A percentile compares a stretch with the other conserved stretches of the same genome.
These are phyloP conservation scores for Musca vetustissima DNA, from an alignment of 1,140 invertebrate species.

Conservation along the genomic window DNA sequence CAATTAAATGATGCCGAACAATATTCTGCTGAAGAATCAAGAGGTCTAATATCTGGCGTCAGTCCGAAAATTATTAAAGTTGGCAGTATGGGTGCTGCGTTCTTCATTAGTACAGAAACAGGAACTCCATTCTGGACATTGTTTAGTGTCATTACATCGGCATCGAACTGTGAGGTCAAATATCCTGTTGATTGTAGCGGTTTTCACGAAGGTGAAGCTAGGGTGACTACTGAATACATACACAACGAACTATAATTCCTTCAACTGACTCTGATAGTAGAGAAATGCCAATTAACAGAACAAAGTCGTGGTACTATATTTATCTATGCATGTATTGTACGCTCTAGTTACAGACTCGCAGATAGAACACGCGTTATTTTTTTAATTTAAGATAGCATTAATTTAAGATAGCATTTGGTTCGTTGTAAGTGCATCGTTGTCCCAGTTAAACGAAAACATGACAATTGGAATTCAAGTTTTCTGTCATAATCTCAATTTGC, in stretches of 20 bases:
- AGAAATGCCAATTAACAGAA: too few relatives aligned
- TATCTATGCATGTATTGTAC: too few relatives aligned
- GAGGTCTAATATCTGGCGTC: conserved; percentile 58
- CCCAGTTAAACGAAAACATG: too few relatives aligned
- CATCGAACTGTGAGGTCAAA: conserved; percentile 61
- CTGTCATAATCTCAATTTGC: too few relatives aligned
- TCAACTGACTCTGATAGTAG: too few relatives aligned
- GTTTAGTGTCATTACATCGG: conserved; percentile 59
- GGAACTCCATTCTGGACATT: conserved; percentile 62
- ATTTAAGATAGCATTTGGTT: too few relatives aligned
- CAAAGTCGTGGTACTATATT: too few relatives aligned
- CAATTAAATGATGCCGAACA: conserved; percentile 67
- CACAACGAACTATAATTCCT: conserved; percentile 79
- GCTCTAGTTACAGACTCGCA: too few relatives aligned
- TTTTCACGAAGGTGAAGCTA: conserved; percentile 77
- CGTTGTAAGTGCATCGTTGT: too few relatives aligned
- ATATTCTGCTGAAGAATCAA: conserved; percentile 56
- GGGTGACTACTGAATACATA: conserved; percentile 76
- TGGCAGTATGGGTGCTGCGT: conserved; percentile 66
- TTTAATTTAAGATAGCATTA: too few relatives aligned
- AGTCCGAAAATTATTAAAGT: conserved; percentile 69
- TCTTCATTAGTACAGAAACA: conserved; percentile 59
- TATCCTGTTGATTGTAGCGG: conserved; percentile 72
- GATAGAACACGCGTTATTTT: too few relatives aligned
- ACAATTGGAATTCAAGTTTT: too few relatives aligned